Evolutionary conservation across 2,888 invertebrate genomes (phyloP).

Genomic region (Cephus rjabovi): DNA sequence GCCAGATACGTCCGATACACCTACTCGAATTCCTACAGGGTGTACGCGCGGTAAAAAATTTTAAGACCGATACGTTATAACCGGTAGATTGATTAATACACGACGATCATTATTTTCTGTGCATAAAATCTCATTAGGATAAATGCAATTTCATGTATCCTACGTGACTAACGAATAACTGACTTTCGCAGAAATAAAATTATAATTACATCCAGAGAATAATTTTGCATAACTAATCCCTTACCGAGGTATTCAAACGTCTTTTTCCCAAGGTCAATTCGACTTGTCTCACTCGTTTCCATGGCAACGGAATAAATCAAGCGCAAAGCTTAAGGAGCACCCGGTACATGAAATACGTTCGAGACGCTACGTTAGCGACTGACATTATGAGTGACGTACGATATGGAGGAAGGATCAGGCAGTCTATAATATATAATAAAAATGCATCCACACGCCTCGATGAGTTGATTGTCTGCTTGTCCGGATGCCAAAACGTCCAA

Average conservation of each 20-base stretch:
- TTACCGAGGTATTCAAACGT: neutral
- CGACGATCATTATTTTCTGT: neutral
- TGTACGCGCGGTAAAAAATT: constrained; percentile 29
- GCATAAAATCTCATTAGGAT: neutral
- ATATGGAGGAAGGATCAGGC: constrained; percentile 62
- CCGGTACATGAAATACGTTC: constrained; percentile 64
- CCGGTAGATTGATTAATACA: neutral
- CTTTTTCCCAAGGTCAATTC: neutral
- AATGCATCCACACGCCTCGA: constrained; percentile 67
- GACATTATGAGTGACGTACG: constrained; percentile 62
- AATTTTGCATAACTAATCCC: neutral
- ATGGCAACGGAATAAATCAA: neutral
- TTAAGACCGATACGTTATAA: neutral
- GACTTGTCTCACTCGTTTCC: neutral
- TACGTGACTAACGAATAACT: neutral
- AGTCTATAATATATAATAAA: constrained; percentile 67
- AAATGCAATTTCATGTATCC: neutral
- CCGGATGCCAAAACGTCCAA: constrained; percentile 66
- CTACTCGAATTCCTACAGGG: constrained; percentile 60
- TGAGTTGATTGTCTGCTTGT: constrained; percentile 68
- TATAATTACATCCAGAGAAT: neutral
- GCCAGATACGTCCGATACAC: constrained; percentile 53
- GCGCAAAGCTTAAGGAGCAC: constrained; percentile 45
- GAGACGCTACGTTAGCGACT: constrained; percentile 66
- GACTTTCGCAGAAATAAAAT: neutral